phyloP scores from a whole-genome alignment of 1,140 invertebrate species.

The Radopholus similis region DNA sequence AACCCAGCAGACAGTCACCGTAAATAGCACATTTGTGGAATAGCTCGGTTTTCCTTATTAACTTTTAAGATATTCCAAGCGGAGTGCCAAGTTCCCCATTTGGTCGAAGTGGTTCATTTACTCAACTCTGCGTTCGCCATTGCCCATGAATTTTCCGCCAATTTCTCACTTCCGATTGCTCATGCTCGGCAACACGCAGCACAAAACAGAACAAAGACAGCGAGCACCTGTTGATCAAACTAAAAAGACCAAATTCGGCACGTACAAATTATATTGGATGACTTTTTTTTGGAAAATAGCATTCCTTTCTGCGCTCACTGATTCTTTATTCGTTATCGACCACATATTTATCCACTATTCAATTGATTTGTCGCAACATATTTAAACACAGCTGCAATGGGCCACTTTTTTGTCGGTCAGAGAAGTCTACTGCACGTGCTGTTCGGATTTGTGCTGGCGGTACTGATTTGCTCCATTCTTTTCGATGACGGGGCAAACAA shows the following conservation, averaged over 20 bases:
- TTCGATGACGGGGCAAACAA: background rate
- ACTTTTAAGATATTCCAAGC: slow-evolving; percentile 27
- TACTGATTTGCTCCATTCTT: background rate
- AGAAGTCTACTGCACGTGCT: background rate
- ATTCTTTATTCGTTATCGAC: too few relatives aligned
- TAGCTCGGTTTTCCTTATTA: too few relatives aligned
- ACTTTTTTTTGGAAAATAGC: background rate
- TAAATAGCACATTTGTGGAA: too few relatives aligned
- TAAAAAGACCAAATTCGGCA: background rate
- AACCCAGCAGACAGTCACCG: slow-evolving; percentile 16
- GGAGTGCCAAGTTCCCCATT: slow-evolving; percentile 21
- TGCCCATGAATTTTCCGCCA: slow-evolving; percentile 21
- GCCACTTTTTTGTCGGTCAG: too few relatives aligned
- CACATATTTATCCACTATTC: too few relatives aligned
- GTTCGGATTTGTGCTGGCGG: slow-evolving; percentile 1
- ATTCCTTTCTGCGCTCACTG: too few relatives aligned
- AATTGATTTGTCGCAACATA: too few relatives aligned
- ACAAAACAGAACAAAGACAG: background rate
- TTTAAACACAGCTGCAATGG: too few relatives aligned
- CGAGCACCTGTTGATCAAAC: too few relatives aligned
- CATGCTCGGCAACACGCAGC: background rate
- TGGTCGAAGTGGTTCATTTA: slow-evolving; percentile 23
- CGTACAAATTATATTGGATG: background rate
- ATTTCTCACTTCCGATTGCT: slow-evolving; percentile 15
- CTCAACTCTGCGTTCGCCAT: slow-evolving; percentile 18